These are phyloP conservation scores for Enteromius argenteus DNA, from an alignment of 2,797 vertebrate genomes.

Conservation along the genomic window DNA sequence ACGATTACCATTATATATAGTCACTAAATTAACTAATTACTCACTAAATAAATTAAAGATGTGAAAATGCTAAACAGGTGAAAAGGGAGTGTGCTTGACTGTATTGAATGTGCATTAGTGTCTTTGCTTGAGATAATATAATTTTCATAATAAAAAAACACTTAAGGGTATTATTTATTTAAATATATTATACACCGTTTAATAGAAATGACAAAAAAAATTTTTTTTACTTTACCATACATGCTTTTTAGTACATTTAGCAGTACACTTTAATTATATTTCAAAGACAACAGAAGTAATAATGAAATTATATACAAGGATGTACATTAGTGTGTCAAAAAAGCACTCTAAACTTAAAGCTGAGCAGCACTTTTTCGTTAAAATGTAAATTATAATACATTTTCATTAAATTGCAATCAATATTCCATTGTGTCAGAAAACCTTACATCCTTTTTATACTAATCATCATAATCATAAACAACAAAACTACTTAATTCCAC, in stretches of 20 bases:
- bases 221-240: background rate
- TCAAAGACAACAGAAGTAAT: background rate
- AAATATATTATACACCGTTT: background rate
- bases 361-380: background rate
- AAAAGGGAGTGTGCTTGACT: background rate
- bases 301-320: background rate
- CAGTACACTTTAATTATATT: background rate
- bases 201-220: background rate
- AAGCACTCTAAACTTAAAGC: background rate
- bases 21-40: slow-evolving; percentile 1
- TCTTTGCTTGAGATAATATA: background rate
- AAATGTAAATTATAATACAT: background rate
- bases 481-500: background rate
- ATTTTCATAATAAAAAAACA: background rate
- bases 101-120: background rate
- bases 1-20: background rate
- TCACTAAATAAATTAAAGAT: background rate
- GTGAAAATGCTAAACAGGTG: background rate
- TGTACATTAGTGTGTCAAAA: background rate
- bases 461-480: background rate
- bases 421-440: background rate
- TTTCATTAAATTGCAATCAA: background rate
- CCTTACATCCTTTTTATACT: background rate
- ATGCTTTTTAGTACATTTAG: background rate
- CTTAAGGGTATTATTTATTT: background rate